phyloP scores from a whole-genome alignment of 1,140 invertebrate species.

The Bombus cullumanus region DNA sequence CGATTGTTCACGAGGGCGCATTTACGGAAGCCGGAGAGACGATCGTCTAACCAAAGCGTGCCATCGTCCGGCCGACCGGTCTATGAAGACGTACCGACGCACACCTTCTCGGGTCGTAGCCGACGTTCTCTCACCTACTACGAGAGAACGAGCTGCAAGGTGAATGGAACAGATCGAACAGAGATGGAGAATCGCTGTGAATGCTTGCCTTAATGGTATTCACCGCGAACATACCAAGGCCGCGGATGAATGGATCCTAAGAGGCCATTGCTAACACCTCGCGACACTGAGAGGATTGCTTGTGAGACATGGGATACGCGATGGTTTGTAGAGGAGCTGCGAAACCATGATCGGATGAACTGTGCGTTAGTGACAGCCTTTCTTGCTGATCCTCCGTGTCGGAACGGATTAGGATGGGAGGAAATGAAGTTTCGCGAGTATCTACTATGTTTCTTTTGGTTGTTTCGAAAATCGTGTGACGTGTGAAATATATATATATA shows the following conservation, averaged over 20 bases:
- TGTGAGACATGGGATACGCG: neutral
- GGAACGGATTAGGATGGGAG: neutral
- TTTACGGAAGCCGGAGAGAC: constrained; percentile 39
- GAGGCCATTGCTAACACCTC: constrained; percentile 43
- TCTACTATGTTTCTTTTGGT: too few relatives aligned
- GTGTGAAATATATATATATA: too few relatives aligned
- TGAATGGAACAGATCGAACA: neutral
- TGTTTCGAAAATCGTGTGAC: too few relatives aligned
- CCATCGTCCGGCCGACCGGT: constrained; percentile 15
- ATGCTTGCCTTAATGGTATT: constrained; percentile 36
- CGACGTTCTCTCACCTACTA: neutral
- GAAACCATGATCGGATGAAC: constrained; percentile 8
- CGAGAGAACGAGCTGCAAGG: neutral
- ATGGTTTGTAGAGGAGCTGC: neutral
- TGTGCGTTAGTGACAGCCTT: neutral
- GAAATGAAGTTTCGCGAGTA: too few relatives aligned
- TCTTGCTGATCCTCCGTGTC: neutral
- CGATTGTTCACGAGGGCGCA: constrained; percentile 3
- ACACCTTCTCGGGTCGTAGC: neutral
- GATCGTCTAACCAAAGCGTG: constrained; percentile 13
- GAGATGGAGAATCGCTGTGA: constrained; percentile 19
- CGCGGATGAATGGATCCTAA: constrained; percentile 55
- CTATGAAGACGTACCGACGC: constrained; percentile 30
- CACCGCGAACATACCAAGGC: constrained; percentile 43
- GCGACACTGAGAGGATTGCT: neutral